Evolutionary conservation across 2,113 vertebrate species (phyloP).

Genomic region (Arenaria interpres): DNA sequence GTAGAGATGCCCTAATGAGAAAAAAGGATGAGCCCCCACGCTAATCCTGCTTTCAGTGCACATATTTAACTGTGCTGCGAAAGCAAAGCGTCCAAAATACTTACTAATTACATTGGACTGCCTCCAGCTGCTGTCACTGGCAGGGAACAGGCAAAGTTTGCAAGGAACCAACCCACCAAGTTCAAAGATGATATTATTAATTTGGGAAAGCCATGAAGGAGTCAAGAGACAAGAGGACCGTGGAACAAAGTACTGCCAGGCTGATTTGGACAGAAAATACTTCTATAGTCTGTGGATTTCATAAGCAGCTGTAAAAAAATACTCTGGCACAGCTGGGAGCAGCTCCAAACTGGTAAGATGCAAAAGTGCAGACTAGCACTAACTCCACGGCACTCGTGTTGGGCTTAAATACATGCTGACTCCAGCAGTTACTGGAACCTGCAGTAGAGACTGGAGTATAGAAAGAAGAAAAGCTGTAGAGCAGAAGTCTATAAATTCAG

Average conservation of each 20-base stretch:
- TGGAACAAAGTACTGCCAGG: not conserved
- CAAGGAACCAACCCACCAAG: not conserved
- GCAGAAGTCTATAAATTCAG: not conserved
- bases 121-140: not conserved
- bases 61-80: conserved; percentile 36
- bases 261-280: not conserved
- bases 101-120: conserved; percentile 54
- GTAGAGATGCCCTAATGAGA: conserved; percentile 17
- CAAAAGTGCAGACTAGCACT: not conserved
- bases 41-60: conserved; percentile 44
- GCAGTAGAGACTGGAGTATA: not conserved
- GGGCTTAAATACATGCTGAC: not conserved
- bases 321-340: not conserved
- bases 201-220: not conserved
- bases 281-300: not conserved
- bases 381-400: not conserved
- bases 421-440: not conserved
- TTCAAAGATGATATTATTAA: not conserved
- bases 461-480: not conserved
- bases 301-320: not conserved
- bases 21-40: not conserved
- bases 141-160: not conserved
- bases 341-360: not conserved
- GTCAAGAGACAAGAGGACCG: not conserved
- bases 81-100: conserved; percentile 30